Percentiles rank a stretch among this genome's conserved stretches.
Conservation (phyloP, 2,888 invertebrate genomes). For the Eupithecia pulchellata region DNA sequence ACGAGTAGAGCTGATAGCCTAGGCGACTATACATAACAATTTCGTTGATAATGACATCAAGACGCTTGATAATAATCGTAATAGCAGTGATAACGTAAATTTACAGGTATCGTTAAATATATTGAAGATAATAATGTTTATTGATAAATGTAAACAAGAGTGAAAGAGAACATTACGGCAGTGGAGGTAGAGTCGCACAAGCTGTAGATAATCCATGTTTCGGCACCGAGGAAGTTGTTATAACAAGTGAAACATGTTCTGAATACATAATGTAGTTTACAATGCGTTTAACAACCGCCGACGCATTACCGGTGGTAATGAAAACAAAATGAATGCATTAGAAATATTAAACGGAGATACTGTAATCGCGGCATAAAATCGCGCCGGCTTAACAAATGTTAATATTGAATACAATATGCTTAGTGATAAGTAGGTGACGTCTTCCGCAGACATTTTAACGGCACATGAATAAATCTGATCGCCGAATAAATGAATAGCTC, state of each 20-base stretch:
- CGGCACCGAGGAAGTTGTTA: constrained; percentile 67
- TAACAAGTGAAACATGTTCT: constrained; percentile 68
- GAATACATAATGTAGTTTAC: constrained; percentile 71
- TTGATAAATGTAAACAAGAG: constrained; percentile 42
- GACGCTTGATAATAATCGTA: constrained; percentile 48
- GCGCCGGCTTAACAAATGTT: constrained; percentile 50
- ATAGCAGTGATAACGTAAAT: constrained; percentile 49
- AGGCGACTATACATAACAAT: constrained; percentile 45
- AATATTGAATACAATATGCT: constrained; percentile 39
- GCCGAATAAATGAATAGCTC: constrained; percentile 67
- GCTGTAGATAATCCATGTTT: constrained; percentile 57
- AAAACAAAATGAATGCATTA: constrained; percentile 67
- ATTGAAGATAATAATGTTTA: constrained; percentile 19
- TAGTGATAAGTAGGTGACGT: constrained; percentile 47
- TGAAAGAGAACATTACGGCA: constrained; percentile 58
- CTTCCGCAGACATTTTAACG: constrained; percentile 51
- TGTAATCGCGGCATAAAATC: constrained; percentile 52
- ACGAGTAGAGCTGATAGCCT: constrained; percentile 53
- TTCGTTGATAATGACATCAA: constrained; percentile 54
- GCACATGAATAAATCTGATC: constrained; percentile 57
- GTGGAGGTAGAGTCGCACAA: constrained; percentile 52
- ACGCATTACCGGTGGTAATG: constrained; percentile 65
- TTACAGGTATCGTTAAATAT: constrained; percentile 25
- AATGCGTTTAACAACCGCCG: constrained; percentile 62
- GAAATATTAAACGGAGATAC: constrained; percentile 49